phyloP scores from a whole-genome alignment of 2,113 vertebrate genomes.

The Trogon melanurus region DNA sequence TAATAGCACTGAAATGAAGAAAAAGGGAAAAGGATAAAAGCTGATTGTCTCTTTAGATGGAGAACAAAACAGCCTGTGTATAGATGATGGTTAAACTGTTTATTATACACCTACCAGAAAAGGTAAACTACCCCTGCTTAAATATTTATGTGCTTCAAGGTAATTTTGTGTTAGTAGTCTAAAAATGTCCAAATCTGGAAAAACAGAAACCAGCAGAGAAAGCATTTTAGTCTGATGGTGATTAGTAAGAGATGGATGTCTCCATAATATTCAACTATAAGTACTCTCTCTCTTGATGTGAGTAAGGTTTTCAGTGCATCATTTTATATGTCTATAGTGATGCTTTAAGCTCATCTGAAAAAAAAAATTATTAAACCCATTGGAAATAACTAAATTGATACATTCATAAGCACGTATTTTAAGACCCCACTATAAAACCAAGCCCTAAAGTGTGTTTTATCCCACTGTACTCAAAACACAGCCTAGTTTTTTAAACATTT shows the following conservation, averaged over 20 bases:
- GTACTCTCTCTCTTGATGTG: not conserved
- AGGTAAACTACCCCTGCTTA: conserved; percentile 71
- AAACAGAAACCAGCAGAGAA: not conserved
- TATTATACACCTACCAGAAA: conserved; percentile 71
- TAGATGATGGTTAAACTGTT: conserved; percentile 74
- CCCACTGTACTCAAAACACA: not conserved
- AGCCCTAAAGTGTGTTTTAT: not conserved
- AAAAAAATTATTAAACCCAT: not conserved
- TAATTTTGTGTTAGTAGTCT: conserved; percentile 63
- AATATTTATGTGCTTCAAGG: conserved; percentile 65
- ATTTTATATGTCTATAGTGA: not conserved
- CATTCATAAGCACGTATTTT: not conserved
- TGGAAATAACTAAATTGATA: not conserved
- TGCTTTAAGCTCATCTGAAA: not conserved
- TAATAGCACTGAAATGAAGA: conserved; percentile 76
- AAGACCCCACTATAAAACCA: not conserved
- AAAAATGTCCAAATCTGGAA: conserved; percentile 47
- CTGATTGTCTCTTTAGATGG: conserved; percentile 77
- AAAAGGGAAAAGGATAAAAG: conserved; percentile 74
- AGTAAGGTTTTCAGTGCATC: not conserved
- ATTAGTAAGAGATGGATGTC: not conserved
- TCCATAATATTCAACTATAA: not conserved
- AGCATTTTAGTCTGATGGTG: not conserved
- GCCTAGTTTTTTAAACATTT: not conserved
- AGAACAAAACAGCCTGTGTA: conserved; percentile 64